Base-by-base conservation (phyloP, 2,113 vertebrate species). In the Lepisosteus oculatus region DNA sequence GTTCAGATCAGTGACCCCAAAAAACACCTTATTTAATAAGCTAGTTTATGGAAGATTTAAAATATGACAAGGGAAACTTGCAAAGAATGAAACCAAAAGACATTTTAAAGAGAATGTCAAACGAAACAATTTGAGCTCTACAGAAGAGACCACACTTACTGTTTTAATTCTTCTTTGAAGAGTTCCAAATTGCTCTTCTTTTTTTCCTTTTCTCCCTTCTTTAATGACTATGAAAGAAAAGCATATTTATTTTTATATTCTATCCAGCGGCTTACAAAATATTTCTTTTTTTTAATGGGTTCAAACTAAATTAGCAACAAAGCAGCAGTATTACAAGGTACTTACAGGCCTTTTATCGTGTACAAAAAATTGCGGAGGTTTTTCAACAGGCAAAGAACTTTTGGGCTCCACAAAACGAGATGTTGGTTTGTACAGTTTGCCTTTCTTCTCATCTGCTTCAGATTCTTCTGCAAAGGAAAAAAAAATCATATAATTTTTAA, bases 141-240 rank as follows among this genome's bases (percentile, higher is more conserved):
- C 1, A 29, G 29, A 29, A 29, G 29, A 29, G 29, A 5, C 66
- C n/a, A 77, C 11, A 88, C 95, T 90, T 91, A 99, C 97, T 98
- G 96, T 83, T 99, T 99, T 57, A 99, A 85, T 86, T 99, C 97
- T 90, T 99, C 97, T 88, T 99, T 99, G 77, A 99, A 99, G 68
- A 99, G 95, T 81, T 99, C 97, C 90, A 99, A 88, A 86, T 99
- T 99, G 81, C 97, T 99, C 88, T 99, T 99, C 87, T 99, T 99
- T 92, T 99, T 99, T 87, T 98, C 97, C 81, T 98, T 99, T 83
- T 99, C 97, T 76, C 72, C 85, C 85, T 98, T 99, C 88, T 98
- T 99, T 75, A 88, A 75, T 80, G 91, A 81, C 97, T 99, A 81
- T 69, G 55, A 91, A 91, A 76, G 59, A 85, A 17, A 59, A 41